Evolutionary conservation across 2,113 vertebrate species (phyloP).

Genomic region (Trachemys scripta): DNA sequence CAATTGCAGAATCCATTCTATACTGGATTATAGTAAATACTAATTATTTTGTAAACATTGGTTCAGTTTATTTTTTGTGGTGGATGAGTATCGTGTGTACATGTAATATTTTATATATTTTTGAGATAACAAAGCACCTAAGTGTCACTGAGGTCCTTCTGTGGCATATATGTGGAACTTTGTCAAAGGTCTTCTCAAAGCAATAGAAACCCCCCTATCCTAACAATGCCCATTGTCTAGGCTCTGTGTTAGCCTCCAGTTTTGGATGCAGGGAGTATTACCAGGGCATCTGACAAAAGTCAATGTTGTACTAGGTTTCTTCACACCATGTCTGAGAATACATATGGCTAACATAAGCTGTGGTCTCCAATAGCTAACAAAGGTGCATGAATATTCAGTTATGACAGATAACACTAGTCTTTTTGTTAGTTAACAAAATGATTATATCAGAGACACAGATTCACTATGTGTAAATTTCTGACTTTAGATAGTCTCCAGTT

Average conservation of each 20-base stretch:
- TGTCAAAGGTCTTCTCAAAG: not conserved
- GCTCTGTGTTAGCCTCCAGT: rapidly evolving
- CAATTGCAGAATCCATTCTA: not conserved
- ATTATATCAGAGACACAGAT: not conserved
- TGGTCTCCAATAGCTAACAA: not conserved
- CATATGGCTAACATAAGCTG: not conserved
- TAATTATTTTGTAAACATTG: not conserved
- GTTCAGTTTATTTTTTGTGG: not conserved
- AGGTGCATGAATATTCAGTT: not conserved
- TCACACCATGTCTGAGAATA: not conserved
- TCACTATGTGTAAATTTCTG: no score
- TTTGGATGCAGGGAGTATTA: slow-evolving; percentile 21
- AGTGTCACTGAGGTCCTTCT: not conserved
- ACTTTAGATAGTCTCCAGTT: not conserved
- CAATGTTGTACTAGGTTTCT: not conserved
- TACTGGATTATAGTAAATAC: not conserved
- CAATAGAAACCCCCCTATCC: not conserved
- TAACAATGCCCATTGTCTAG: not conserved
- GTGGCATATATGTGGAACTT: not conserved
- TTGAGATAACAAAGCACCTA: not conserved
- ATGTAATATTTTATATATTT: not conserved
- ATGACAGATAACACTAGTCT: not conserved
- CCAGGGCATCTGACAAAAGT: not conserved
- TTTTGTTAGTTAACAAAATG: not conserved
- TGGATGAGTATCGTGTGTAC: not conserved